Evolutionary conservation across 2,888 invertebrate species (phyloP).

Genomic region (Cheilosia grossa): DNA sequence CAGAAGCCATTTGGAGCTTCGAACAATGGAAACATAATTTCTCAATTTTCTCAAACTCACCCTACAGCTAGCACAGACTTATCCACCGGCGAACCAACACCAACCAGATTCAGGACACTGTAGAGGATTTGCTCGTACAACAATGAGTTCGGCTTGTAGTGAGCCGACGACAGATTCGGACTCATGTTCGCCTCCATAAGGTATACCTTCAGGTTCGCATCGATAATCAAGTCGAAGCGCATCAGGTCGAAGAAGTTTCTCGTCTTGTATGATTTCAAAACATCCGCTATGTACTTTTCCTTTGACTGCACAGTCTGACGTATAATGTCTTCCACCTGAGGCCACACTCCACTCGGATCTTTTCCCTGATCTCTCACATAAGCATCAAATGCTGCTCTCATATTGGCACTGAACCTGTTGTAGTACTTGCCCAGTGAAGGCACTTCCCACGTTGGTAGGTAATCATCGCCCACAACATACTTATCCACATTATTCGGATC

Average conservation of each 20-base stretch:
- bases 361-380: constrained; percentile 88
- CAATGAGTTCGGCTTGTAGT: constrained; percentile 93
- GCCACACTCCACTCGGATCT: constrained; percentile 91
- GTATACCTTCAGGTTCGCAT: constrained; percentile 92
- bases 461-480: constrained; percentile 97
- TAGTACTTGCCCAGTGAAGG: constrained; percentile 90
- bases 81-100: constrained; percentile 86
- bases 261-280: constrained; percentile 84
- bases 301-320: constrained; percentile 88
- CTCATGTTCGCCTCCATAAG: constrained; percentile 99
- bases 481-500: constrained; percentile 91
- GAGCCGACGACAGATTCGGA: constrained; percentile 96
- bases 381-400: constrained; percentile 94
- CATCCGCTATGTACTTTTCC: constrained; percentile 87
- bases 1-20: too few species aligned
- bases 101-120: constrained; percentile 91
- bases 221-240: constrained; percentile 96
- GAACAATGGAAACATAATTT: too few species aligned
- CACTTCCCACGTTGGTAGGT: constrained; percentile 97
- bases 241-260: constrained; percentile 96
- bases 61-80: constrained; percentile 82
- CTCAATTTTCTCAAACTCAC: constrained; percentile 78
- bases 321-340: constrained; percentile 91
- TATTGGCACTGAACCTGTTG: constrained; percentile 89
- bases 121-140: constrained; percentile 97